A percentile compares a stretch with the other conserved stretches of the same genome.
Evolutionary conservation across 2,113 vertebrate species (phyloP).

Genomic region (Megaleporinus macrocephalus): DNA sequence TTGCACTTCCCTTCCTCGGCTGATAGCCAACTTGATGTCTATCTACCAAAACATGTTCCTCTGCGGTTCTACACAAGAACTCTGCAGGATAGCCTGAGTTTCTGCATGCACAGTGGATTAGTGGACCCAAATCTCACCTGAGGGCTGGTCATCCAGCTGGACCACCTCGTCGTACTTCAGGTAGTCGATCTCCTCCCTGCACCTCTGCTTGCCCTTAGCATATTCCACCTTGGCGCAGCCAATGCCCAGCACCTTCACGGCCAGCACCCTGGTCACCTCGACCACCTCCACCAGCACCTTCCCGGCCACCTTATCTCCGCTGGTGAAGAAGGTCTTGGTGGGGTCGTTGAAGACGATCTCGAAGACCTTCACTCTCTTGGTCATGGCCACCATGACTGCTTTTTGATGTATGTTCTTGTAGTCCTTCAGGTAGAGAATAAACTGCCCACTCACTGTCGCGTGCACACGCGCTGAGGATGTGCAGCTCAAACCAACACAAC

Average conservation of each 20-base stretch:
- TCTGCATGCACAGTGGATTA: neutral
- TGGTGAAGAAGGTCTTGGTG: slow-evolving; percentile 73
- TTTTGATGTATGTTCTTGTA: neutral
- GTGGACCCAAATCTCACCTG: slow-evolving; percentile 63
- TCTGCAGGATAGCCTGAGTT: no score
- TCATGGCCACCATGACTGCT: slow-evolving; percentile 74
- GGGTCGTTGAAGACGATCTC: slow-evolving; percentile 78
- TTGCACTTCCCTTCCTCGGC: no score
- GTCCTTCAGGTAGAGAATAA: neutral
- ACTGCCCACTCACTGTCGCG: neutral
- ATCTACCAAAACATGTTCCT: no score
- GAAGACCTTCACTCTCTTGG: slow-evolving; percentile 80
- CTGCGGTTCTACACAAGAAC: no score
- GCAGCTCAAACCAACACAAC: neutral
- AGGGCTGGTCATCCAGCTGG: slow-evolving; percentile 74
- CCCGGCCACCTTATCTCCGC: slow-evolving; percentile 85
- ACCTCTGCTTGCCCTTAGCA: slow-evolving; percentile 79
- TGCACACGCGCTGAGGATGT: neutral
- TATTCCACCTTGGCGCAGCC: slow-evolving; percentile 84
- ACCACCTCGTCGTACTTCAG: slow-evolving; percentile 80
- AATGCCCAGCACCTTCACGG: slow-evolving; percentile 76
- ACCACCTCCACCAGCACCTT: slow-evolving; percentile 78
- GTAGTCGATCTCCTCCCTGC: slow-evolving; percentile 81
- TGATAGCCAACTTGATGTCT: no score
- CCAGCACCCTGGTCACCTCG: slow-evolving; percentile 76